Evolutionary conservation across 2,888 invertebrate genomes (phyloP).

Genomic region (Teleiodes luculella): DNA sequence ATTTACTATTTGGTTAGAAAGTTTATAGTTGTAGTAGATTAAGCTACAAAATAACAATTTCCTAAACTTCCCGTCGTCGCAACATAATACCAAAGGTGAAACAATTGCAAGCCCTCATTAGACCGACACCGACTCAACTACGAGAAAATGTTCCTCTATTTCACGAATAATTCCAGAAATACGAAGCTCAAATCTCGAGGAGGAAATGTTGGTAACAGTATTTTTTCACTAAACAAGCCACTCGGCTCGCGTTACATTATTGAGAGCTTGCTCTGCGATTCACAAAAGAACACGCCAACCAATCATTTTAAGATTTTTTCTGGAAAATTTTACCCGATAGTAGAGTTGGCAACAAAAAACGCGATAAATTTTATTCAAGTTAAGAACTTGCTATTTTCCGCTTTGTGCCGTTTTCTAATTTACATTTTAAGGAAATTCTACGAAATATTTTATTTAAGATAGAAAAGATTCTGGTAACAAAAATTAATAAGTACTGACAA

Average conservation of each 20-base stretch:
- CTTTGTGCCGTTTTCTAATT: not conserved
- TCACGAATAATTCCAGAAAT: not conserved
- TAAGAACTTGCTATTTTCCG: not conserved
- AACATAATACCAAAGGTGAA: not conserved
- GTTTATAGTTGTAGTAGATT: too few species aligned
- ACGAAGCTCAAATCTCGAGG: not conserved
- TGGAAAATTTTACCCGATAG: conserved; percentile 6
- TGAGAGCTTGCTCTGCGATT: conserved; percentile 14
- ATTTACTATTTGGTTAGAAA: too few species aligned
- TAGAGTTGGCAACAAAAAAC: not conserved
- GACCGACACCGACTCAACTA: not conserved
- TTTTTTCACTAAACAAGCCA: conserved; percentile 13
- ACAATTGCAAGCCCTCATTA: not conserved
- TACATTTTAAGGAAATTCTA: too few species aligned
- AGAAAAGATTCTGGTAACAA: too few species aligned
- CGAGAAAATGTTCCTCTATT: not conserved
- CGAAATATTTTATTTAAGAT: too few species aligned
- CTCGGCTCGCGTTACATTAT: conserved; percentile 13
- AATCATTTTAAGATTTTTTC: conserved; percentile 27
- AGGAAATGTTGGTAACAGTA: not conserved
- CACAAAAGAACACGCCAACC: conserved; percentile 23
- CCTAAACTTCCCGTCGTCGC: not conserved
- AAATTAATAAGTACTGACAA: too few species aligned
- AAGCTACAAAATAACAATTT: not conserved
- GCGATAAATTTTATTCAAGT: not conserved